Evolutionary conservation across 2,113 vertebrate species (phyloP).

Genomic region (Triplophysa tibetana): DNA sequence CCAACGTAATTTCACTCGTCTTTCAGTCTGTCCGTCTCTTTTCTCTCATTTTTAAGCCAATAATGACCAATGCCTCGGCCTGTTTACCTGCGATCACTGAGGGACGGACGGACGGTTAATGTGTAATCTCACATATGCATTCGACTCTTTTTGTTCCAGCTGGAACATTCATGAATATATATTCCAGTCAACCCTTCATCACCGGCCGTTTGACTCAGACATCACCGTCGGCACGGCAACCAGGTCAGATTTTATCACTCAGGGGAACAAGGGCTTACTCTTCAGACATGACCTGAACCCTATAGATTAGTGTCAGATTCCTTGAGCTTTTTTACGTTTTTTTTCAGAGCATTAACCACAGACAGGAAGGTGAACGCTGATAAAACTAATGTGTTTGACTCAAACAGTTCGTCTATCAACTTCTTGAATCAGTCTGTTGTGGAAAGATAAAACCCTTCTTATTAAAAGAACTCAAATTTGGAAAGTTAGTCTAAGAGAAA

Average conservation of each 20-base stretch:
- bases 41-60: constrained; percentile 54
- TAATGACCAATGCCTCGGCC: constrained; percentile 35
- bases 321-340: background rate
- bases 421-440: too few relatives aligned
- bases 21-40: constrained; percentile 48
- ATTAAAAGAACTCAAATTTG: too few relatives aligned
- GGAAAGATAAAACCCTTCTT: too few relatives aligned
- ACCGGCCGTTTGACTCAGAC: constrained; percentile 42
- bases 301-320: constrained; percentile 2
- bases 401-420: background rate
- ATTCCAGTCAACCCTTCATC: constrained; percentile 40
- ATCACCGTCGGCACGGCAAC: constrained; percentile 28
- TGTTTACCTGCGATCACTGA: constrained; percentile 43
- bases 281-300: constrained; percentile 7
- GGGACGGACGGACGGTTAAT: background rate
- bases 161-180: background rate
- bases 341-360: background rate
- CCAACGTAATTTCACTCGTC: constrained; percentile 58
- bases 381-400: background rate
- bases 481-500: background rate
- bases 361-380: background rate
- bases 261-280: background rate
- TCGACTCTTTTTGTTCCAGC: background rate
- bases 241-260: constrained; percentile 47
- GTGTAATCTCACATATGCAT: too few relatives aligned